A percentile compares a stretch with the other conserved stretches of the same genome.
These are phyloP conservation scores for Drosophila nikananu DNA, from an alignment of 1,140 invertebrate genomes.

Conservation along the genomic window DNA sequence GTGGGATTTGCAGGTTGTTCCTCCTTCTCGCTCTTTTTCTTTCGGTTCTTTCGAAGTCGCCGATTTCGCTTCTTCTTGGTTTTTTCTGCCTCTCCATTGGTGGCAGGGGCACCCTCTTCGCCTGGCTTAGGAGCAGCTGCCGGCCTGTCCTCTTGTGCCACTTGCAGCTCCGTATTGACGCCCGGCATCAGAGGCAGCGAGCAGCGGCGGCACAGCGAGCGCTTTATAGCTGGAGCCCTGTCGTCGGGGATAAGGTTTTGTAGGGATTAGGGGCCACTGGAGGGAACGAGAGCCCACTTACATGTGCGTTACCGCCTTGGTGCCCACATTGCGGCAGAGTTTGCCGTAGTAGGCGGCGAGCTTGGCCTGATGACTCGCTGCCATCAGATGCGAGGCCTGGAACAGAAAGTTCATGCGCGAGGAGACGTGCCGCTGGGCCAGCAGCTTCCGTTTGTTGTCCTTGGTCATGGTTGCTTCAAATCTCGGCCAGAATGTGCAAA, in stretches of 20 bases:
- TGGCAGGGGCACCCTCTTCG: background rate
- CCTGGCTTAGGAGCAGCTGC: background rate
- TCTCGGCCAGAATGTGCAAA: background rate
- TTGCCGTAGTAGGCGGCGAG: constrained; percentile 67
- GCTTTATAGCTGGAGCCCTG: constrained; percentile 66
- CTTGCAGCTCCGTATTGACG: constrained; percentile 48
- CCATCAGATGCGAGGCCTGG: constrained; percentile 70
- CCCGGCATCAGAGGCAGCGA: constrained; percentile 62
- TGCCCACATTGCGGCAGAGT: constrained; percentile 71
- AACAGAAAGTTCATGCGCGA: constrained; percentile 71
- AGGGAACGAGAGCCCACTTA: constrained; percentile 20
- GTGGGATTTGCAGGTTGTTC: background rate
- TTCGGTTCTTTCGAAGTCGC: constrained; percentile 8
- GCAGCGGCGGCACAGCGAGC: constrained; percentile 61
- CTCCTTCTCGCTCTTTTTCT: background rate
- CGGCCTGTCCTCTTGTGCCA: background rate
- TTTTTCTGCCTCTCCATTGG: background rate
- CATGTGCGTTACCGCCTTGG: constrained; percentile 62
- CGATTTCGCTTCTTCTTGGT: constrained; percentile 37
- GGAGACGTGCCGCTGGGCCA: constrained; percentile 44
- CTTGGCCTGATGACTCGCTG: constrained; percentile 37
- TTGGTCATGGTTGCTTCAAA: constrained; percentile 33
- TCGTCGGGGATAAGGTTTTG: background rate
- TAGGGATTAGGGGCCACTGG: background rate
- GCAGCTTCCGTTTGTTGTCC: constrained; percentile 59